phyloP scores from a whole-genome alignment of 2,113 vertebrate genomes.

The Pseudopipra pipra region DNA sequence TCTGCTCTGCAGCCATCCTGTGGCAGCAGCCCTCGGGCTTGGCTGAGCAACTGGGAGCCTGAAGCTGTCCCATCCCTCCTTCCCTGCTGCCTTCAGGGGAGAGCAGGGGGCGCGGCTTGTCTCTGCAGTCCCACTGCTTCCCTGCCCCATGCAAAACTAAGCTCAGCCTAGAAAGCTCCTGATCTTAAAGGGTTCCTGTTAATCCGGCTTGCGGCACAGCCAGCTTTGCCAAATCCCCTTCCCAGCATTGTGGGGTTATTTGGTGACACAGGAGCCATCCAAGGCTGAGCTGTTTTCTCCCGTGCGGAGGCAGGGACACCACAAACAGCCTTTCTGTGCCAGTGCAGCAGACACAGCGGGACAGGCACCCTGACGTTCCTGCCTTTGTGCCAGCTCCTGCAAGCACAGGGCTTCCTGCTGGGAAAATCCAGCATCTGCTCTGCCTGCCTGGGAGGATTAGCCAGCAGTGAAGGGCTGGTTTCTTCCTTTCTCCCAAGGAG shows the following conservation, averaged over 20 bases:
- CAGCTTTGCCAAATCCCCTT: not conserved
- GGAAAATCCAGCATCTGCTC: not conserved
- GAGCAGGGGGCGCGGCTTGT: not conserved
- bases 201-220: not conserved
- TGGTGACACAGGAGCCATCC: not conserved
- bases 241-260: rapidly evolving
- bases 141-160: not conserved
- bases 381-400: not conserved
- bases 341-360: rapidly evolving
- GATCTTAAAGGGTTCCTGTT: not conserved
- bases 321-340: not conserved
- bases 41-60: not conserved
- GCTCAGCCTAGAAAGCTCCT: not conserved
- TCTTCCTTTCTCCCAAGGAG: not conserved
- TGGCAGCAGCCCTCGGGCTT: not conserved
- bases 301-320: not conserved
- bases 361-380: not conserved
- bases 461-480: not conserved
- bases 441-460: slow-evolving; percentile 13
- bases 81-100: not conserved
- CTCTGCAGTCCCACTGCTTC: not conserved
- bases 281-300: not conserved
- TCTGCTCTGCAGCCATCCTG: rapidly evolving
- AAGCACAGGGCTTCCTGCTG: not conserved
- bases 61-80: not conserved